These are phyloP conservation scores for Napeogenes inachia DNA, from an alignment of 2,888 invertebrate genomes.

Conservation along the genomic window DNA sequence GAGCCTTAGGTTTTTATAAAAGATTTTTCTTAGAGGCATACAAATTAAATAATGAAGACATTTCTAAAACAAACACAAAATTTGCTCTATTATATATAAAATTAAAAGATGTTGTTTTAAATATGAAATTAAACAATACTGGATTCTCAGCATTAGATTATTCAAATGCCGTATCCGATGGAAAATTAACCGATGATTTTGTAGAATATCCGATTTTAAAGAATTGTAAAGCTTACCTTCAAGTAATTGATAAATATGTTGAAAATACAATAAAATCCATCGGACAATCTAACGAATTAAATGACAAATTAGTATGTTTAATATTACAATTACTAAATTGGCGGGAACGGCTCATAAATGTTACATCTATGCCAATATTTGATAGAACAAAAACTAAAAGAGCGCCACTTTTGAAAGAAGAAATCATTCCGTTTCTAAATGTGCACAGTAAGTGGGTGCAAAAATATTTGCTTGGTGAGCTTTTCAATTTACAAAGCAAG, in stretches of 20 bases:
- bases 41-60: constrained; percentile 31
- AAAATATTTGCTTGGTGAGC: constrained; percentile 75
- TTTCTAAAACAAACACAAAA: constrained; percentile 53
- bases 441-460: constrained; percentile 86
- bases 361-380: constrained; percentile 59
- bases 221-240: constrained; percentile 68
- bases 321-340: constrained; percentile 74
- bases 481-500: constrained; percentile 42
- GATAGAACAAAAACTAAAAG: constrained; percentile 47
- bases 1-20: constrained; percentile 38
- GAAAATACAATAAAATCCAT: constrained; percentile 47
- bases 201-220: constrained; percentile 75
- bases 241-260: constrained; percentile 66
- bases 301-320: constrained; percentile 54
- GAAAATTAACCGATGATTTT: constrained; percentile 66
- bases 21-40: constrained; percentile 54
- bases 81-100: constrained; percentile 69
- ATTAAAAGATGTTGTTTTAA: constrained; percentile 39
- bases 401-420: constrained; percentile 60
- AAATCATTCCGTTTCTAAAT: constrained; percentile 78
- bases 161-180: constrained; percentile 64
- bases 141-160: constrained; percentile 68
- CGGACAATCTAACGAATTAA: constrained; percentile 38
- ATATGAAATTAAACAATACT: constrained; percentile 32
- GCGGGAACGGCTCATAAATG: constrained; percentile 67